These are phyloP conservation scores for Ectropis crepuscularia DNA, from an alignment of 2,888 invertebrate species.

Conservation along the genomic window DNA sequence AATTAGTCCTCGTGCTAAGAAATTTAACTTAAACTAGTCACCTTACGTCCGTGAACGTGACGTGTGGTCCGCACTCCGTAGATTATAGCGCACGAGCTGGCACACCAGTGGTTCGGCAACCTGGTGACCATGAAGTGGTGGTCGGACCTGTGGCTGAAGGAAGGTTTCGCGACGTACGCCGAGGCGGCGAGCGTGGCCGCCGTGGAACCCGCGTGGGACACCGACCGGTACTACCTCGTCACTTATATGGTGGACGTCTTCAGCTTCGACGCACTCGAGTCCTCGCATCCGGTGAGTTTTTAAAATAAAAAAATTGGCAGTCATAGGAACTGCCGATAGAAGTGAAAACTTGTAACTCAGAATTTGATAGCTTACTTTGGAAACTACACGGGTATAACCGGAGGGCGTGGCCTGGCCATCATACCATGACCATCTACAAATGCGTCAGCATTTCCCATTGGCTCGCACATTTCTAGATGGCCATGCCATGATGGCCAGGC, in stretches of 20 bases:
- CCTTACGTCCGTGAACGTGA: background rate
- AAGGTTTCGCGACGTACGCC: slow-evolving; percentile 85
- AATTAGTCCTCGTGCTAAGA: too few relatives aligned
- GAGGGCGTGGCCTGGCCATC: too few relatives aligned
- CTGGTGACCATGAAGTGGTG: slow-evolving; percentile 93
- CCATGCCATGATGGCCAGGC: too few relatives aligned
- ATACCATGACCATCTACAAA: too few relatives aligned
- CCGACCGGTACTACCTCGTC: slow-evolving; percentile 27
- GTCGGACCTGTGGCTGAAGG: slow-evolving; percentile 92
- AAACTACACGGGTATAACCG: too few relatives aligned
- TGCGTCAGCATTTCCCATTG: too few relatives aligned
- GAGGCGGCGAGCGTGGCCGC: slow-evolving; percentile 80
- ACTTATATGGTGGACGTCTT: slow-evolving; percentile 76
- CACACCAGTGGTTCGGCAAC: slow-evolving; percentile 93
- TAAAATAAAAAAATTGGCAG: background rate
- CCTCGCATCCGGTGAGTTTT: slow-evolving; percentile 89
- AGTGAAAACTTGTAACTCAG: too few relatives aligned
- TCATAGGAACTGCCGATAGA: too few relatives aligned
- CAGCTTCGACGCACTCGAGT: slow-evolving; percentile 87
- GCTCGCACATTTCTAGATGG: too few relatives aligned
- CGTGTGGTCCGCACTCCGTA: slow-evolving; percentile 34
- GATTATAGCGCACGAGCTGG: slow-evolving; percentile 90
- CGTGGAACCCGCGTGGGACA: slow-evolving; percentile 87
- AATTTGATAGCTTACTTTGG: too few relatives aligned
- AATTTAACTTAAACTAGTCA: too few relatives aligned